A percentile compares a stretch with the other conserved stretches of the same genome.
Conservation (phyloP, 2,888 invertebrate species). For the Drosophila meridionalis region DNA sequence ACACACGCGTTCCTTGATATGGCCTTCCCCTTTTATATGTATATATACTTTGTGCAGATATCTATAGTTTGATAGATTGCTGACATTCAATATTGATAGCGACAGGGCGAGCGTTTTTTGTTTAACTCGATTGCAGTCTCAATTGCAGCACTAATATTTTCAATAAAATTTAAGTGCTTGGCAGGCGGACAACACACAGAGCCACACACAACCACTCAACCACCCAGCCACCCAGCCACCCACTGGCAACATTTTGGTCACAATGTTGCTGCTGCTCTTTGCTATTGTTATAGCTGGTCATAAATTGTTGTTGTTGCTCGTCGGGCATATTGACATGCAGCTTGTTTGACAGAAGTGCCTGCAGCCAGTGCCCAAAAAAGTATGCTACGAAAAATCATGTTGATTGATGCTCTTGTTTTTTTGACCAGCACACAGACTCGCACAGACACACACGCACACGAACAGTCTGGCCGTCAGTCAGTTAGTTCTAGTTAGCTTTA, state of each 20-base stretch:
- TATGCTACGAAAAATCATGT: constrained; percentile 46
- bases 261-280: constrained; percentile 37
- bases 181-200: background rate
- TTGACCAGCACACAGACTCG: background rate
- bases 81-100: constrained; percentile 13
- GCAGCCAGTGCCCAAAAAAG: constrained; percentile 43
- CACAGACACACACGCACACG: no score
- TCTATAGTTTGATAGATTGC: constrained; percentile 14
- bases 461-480: background rate
- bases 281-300: constrained; percentile 43
- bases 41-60: background rate
- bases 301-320: constrained; percentile 58
- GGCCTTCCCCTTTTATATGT: background rate
- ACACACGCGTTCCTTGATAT: background rate
- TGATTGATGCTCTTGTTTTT: constrained; percentile 76
- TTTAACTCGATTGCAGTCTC: constrained; percentile 38
- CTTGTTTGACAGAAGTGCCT: constrained; percentile 48
- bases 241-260: constrained; percentile 50
- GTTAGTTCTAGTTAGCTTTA: constrained; percentile 1
- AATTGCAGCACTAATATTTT: constrained; percentile 51
- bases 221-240: background rate
- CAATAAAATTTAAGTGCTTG: constrained; percentile 56
- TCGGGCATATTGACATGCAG: constrained; percentile 62
- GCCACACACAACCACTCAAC: background rate
- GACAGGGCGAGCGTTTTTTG: constrained; percentile 27